Evolutionary conservation across 1,140 invertebrate species (phyloP).

Genomic region (Papilio dardanus): DNA sequence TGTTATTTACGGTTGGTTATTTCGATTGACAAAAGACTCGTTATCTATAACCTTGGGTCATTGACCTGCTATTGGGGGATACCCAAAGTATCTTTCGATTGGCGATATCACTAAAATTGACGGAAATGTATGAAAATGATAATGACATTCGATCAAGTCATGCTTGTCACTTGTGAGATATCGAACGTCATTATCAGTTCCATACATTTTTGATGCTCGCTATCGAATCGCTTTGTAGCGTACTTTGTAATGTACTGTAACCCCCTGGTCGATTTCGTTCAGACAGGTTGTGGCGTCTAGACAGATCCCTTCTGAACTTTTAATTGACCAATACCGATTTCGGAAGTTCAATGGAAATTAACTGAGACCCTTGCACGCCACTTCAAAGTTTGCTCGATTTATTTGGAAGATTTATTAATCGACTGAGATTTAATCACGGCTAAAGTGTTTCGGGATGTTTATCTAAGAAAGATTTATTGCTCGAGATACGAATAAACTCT

Average conservation of each 20-base stretch:
- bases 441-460: slow-evolving; percentile 20
- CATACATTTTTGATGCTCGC: no score
- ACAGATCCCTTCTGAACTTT: slow-evolving; percentile 22
- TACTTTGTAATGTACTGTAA: no score
- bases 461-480: slow-evolving; percentile 10
- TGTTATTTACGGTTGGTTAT: background rate
- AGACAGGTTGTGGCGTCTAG: slow-evolving; percentile 29
- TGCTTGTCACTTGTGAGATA: no score
- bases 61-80: no score
- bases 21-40: background rate
- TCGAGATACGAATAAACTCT: slow-evolving; percentile 4
- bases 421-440: slow-evolving; percentile 9
- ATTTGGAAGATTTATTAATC: slow-evolving; percentile 30
- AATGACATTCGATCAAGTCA: no score
- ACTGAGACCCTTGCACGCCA: slow-evolving; percentile 15
- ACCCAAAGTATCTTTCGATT: no score
- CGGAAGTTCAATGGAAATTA: slow-evolving; percentile 28
- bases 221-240: no score
- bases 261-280: background rate
- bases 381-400: slow-evolving; percentile 28
- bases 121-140: no score
- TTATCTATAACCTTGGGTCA: background rate
- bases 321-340: slow-evolving; percentile 32
- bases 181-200: no score
- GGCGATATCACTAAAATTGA: no score